Base-by-base conservation (phyloP, 2,797 vertebrate species). In the Sebastes umbrosus region DNA sequence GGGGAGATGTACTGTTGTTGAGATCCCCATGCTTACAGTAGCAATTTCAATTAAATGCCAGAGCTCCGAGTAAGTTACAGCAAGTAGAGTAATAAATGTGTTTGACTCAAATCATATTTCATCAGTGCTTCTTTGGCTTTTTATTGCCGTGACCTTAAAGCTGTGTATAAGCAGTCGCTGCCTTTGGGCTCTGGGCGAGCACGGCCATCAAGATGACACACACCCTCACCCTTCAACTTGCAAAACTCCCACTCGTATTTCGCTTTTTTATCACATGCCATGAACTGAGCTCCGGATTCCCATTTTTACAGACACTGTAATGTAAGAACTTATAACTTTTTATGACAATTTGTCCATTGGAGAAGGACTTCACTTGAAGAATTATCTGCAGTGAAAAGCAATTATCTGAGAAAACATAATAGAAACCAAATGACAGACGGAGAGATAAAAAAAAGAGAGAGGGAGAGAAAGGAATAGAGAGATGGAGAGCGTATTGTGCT, bases 81-180 rank as follows among this genome's bases (percentile, higher is more conserved):
- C 82, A 75, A 77, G 69, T 73, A 43, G 73, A 88, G 85, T 77
- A 83, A 90, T 90, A 91, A 90, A 92, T 80, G 78, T 68, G 46
- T 87, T 88, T 80, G 77, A 83, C 80, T 90, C 20, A n/a, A 87
- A 90, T 92, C 84, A 84, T 89, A 87, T 89, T 93, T 93, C 78
- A 93, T 87, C 84, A 89, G 84, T 22, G 84, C 80, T 90, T 91
- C 80, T 84, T 77, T 58, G 75, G 72, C 55, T 91, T 94, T 94
- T 92, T 93, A 93, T 66, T 70, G 87, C 82, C 20, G 65, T 93
- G 91, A 93, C 91, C 91, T 93, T 93, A 91, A 85, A 88, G 75
- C 3, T 2, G 73, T 63, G 69, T 77, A 87, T 84, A 91, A 85
- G 86, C 88, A 84, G 84, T 52, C 18, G 22, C 83, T 83, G 79